Evolutionary conservation across 1,140 invertebrate species (phyloP), one percentile per base, ranked within the genome.

Genomic region (Choristoneura fumiferana): DNA sequence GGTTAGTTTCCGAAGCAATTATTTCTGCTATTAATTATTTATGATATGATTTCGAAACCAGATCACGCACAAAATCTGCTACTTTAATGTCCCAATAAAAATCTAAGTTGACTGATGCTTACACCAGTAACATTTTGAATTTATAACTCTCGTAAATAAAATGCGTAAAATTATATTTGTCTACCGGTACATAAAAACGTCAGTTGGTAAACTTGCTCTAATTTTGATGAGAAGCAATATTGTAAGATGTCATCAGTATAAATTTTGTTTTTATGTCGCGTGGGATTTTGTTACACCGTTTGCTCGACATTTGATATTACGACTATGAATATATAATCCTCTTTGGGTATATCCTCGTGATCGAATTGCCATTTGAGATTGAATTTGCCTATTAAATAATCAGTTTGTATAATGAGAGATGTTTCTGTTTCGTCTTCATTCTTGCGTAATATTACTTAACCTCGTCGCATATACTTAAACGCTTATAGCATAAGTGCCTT

Each of bases 21-120:
- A 8, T 2, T 4, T n/a, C 18, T n/a, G 5, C 22, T 33, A 49
- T 22, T 29, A 17, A 49, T 8, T 4, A 35, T 54, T 54, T 36
- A 36, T n/a, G n/a, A n/a, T n/a, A n/a, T n/a, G n/a, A n/a, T n/a
- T n/a, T n/a, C n/a, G n/a, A 54, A 54, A 54, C 34, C 9, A 54
- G 33, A 54, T 3, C 15, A 37, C 29, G 33, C 35, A 17, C 35
- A 35, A 54, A 39, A 36, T 54, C 10, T 9, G 15, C 15, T 15
- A 54, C 8, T 54, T 36, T 54, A 36, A 54, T 54, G 53, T 54
- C 10, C 8, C 18, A 54, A 54, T 49, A 49, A 49, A 49, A 49
- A 49, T 49, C 43, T 22, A 49, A 33, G 43, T 49, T 29, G 43
- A 49, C 22, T 17, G 18, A 49, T 29, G 43, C 43, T 49, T 49